Evolutionary conservation across 2,797 vertebrate species (phyloP).

Genomic region (Falco naumanni): DNA sequence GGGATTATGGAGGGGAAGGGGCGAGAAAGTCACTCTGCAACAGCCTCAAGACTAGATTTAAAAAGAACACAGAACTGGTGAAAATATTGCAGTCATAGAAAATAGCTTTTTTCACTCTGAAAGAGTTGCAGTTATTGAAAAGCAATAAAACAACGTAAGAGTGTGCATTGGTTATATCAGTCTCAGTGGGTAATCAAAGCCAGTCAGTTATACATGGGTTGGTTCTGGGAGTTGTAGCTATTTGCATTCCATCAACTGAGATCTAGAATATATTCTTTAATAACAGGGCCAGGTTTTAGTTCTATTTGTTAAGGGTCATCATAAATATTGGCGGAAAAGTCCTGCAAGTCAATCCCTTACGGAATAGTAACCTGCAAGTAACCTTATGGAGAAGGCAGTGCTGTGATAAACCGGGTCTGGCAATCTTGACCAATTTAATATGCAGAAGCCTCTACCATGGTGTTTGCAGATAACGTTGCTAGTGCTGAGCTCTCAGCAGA

Average conservation of each 20-base stretch:
- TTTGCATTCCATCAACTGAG: not conserved
- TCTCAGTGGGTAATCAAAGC: not conserved
- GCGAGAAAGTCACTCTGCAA: not conserved
- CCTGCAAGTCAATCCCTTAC: not conserved
- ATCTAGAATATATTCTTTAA: not conserved
- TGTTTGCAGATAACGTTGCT: not conserved
- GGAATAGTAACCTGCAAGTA: too few relatives aligned
- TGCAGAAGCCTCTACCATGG: not conserved
- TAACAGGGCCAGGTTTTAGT: not conserved
- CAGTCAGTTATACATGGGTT: accelerated
- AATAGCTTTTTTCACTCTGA: not conserved
- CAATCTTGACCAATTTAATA: not conserved
- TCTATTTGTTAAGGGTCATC: not conserved
- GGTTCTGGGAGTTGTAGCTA: not conserved
- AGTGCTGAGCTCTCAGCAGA: not conserved
- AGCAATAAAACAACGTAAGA: not conserved
- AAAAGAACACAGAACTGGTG: not conserved
- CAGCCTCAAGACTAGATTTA: not conserved
- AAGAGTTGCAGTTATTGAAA: not conserved
- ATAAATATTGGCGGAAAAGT: not conserved
- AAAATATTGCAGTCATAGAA: not conserved
- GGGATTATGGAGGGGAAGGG: not conserved
- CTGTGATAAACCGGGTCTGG: accelerated
- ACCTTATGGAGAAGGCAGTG: not conserved
- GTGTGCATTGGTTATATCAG: not conserved